phyloP scores from a whole-genome alignment of 2,113 vertebrate genomes.

The Podilymbus podiceps region DNA sequence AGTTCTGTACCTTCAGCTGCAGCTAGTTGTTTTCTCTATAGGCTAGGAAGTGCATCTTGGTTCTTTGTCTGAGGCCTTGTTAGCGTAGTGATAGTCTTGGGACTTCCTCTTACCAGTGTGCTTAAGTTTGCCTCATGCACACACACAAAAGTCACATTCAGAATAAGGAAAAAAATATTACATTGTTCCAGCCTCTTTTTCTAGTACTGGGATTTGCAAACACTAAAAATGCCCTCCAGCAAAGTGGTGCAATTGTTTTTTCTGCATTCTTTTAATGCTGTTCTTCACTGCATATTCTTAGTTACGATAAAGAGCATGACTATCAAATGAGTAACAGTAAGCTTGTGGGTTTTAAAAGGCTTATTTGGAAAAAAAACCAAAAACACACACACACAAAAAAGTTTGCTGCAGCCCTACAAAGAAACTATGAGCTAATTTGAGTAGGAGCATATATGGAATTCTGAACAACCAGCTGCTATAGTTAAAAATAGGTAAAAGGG shows the following conservation, averaged over 20 bases:
- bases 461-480: neutral
- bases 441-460: neutral
- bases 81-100: neutral
- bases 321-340: slow-evolving; percentile 43
- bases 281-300: slow-evolving; percentile 39
- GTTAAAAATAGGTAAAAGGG: neutral
- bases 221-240: slow-evolving; percentile 5
- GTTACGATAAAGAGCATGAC: slow-evolving; percentile 30
- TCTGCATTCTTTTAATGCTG: slow-evolving; percentile 34
- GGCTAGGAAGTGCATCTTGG: fast-evolving
- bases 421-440: neutral
- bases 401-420: neutral
- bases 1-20: neutral
- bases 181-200: slow-evolving; percentile 13
- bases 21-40: neutral
- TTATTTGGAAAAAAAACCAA: neutral
- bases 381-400: neutral
- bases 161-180: neutral
- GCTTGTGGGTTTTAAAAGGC: neutral
- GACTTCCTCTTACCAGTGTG: neutral
- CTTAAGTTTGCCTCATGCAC: neutral
- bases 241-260: slow-evolving; percentile 25
- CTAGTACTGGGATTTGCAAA: slow-evolving; percentile 10
- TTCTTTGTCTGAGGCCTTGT: neutral
- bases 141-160: neutral